Conservation (phyloP, 2,797 vertebrate genomes). For the Halcyon badia region DNA sequence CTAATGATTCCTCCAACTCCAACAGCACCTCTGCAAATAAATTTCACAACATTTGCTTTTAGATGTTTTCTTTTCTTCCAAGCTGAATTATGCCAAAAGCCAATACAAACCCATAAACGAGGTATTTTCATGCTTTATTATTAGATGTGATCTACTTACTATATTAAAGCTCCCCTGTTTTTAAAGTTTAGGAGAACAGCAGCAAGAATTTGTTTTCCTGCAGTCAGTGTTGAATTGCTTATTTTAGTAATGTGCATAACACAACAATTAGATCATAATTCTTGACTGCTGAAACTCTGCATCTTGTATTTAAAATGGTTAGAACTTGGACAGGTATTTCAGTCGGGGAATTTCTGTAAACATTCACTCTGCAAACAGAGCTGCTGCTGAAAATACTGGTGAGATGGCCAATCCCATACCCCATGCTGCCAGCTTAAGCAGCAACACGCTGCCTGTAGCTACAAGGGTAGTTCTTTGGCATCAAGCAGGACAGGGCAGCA, state of each 20-base stretch:
- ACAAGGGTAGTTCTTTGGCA: neutral
- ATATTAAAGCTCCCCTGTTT: neutral
- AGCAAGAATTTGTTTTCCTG: neutral
- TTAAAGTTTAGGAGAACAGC: neutral
- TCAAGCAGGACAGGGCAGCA: neutral
- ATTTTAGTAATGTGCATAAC: neutral
- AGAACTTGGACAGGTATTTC: neutral
- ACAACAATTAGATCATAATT: neutral
- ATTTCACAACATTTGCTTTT: neutral
- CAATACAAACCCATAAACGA: neutral
- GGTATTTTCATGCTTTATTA: neutral
- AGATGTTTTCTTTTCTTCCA: neutral
- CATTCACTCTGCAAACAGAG: neutral
- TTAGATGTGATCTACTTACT: neutral
- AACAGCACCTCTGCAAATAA: neutral
- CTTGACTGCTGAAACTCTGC: neutral
- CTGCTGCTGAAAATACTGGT: neutral
- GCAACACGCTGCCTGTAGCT: neutral
- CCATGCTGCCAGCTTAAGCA: neutral
- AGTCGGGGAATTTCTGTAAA: neutral
- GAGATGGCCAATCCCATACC: neutral
- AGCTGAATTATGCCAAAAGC: neutral
- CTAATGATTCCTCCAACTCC: neutral
- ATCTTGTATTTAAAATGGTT: neutral
- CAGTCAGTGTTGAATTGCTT: neutral